Evolutionary conservation across 1,140 invertebrate genomes (phyloP).

Genomic region (Platyura marginata): DNA sequence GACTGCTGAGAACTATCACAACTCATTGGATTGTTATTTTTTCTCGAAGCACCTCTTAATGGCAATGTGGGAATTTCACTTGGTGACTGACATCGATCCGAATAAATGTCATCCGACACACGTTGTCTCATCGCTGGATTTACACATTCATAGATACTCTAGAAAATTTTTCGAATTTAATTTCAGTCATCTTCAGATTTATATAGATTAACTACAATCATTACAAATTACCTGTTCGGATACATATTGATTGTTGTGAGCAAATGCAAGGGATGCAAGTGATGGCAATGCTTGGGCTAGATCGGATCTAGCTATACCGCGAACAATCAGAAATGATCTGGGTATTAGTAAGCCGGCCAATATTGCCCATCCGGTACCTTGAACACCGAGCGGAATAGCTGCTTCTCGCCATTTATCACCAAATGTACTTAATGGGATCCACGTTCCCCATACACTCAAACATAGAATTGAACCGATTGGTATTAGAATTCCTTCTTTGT

Average conservation of each 20-base stretch:
- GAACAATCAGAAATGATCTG: constrained; percentile 36
- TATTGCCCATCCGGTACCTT: constrained; percentile 32
- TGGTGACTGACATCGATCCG: constrained; percentile 10
- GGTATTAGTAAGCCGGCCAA: constrained; percentile 36
- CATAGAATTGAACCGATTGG: constrained; percentile 18
- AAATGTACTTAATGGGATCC: constrained; percentile 28
- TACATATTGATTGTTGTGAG: constrained; percentile 23
- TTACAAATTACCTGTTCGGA: constrained; percentile 18
- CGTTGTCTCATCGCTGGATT: constrained; percentile 23
- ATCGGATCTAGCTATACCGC: constrained; percentile 30
- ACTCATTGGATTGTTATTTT: not conserved
- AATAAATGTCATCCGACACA: constrained; percentile 12
- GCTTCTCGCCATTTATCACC: constrained; percentile 31
- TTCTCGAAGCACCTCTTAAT: constrained; percentile 11
- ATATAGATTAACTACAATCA: not conserved
- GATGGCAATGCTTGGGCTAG: constrained; percentile 29
- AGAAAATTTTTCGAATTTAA: not conserved
- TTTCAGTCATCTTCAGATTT: not conserved
- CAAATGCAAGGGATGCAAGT: constrained; percentile 22
- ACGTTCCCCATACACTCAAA: constrained; percentile 29
- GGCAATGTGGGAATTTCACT: constrained; percentile 24
- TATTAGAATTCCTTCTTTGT: constrained; percentile 33
- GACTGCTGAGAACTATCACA: not conserved
- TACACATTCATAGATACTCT: constrained; percentile 24
- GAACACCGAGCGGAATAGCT: constrained; percentile 33